These are phyloP conservation scores for Neuroscelio doddi DNA, from an alignment of 2,888 invertebrate genomes.

Conservation along the genomic window DNA sequence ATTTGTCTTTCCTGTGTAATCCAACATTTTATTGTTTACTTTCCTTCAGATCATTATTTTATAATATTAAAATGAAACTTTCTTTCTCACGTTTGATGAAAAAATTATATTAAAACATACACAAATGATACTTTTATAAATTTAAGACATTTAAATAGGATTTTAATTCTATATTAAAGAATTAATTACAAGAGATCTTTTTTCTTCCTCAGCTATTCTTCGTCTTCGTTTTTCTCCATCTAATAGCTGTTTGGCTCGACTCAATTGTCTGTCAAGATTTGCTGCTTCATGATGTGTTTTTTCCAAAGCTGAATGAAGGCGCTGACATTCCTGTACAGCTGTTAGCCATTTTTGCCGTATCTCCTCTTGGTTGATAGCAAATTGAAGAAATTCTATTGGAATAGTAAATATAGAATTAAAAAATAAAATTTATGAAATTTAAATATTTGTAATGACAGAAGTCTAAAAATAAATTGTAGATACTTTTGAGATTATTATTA, in stretches of 20 bases:
- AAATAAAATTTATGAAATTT: background rate
- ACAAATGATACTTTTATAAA: background rate
- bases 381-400: conserved; percentile 80
- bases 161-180: no score
- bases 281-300: conserved; percentile 81
- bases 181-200: conserved; percentile 78
- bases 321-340: conserved; percentile 81
- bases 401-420: conserved; percentile 13
- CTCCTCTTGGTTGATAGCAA: conserved; percentile 82
- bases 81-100: background rate
- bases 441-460: no score
- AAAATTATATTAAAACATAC: background rate
- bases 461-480: no score
- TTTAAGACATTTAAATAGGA: no score
- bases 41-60: no score
- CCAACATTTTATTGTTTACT: no score
- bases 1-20: conserved; percentile 87
- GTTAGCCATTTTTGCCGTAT: conserved; percentile 80
- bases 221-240: conserved; percentile 85
- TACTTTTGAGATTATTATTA: no score
- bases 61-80: no score
- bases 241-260: conserved; percentile 84
- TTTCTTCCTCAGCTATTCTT: conserved; percentile 81
- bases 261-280: conserved; percentile 85
- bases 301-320: conserved; percentile 81